Evolutionary conservation across 2,797 vertebrate genomes (phyloP), one percentile per base, ranked within the genome.

Genomic region (Sciurus vulgaris): DNA sequence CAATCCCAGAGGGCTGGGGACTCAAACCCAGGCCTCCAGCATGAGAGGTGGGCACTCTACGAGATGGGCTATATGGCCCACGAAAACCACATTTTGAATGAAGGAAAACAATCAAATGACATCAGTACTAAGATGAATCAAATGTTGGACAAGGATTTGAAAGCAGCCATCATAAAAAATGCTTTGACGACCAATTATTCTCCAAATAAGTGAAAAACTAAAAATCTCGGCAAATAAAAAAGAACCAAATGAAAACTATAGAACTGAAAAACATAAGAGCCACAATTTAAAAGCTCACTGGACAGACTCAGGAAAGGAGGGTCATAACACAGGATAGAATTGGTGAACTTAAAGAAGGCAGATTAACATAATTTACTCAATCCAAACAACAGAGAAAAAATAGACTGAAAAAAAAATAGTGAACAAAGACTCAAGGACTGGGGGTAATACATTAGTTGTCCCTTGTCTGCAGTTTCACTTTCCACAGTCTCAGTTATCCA

Each of bases 141-240:
- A 15, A 26, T 76, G 15, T 30, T 35, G 35, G 44, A 83, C n/a
- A 83, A 90, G 56, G 47, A 82, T 74, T 82, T 77, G n/a, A 77
- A 89, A 89, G 59, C 26, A 41, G 59, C 63, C n/a, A 26, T 49
- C 61, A 59, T 54, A 49, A 92, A 84, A 92, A 82, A 59, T 7
- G 24, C 20, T 35, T 77, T 54, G 56, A 35, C 3, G 20, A n/a
- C 49, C 54, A 63, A 30, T 91, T 74, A 91, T 15, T 70, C 35
- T 15, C 28, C 49, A 81, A 91, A 88, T 22, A 38, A n/a, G 18
- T 7, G 49, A 49, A 93, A 89, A 54, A 24, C 22, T 9, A 38
- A 85, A 82, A 72, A 84, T 44, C 47, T 86, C 33, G 77, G 54
- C 30, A 67, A 79, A 92, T 84, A 35, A 86, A 76, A 89, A 30